Conservation (phyloP, 2,888 invertebrate species). For the Leucania comma region DNA sequence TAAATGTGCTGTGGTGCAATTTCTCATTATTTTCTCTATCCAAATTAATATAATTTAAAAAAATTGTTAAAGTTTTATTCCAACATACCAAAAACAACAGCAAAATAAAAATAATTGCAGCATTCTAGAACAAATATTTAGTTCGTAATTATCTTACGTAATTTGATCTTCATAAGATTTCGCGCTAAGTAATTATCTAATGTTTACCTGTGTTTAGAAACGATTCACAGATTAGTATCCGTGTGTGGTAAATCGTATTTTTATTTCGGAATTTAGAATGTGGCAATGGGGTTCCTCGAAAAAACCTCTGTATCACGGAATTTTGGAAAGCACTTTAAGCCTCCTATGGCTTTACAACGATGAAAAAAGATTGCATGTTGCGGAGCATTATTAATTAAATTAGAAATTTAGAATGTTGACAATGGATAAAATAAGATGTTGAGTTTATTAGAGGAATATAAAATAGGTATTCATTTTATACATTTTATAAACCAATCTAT, state of each 20-base stretch:
- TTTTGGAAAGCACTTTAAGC: too few species aligned
- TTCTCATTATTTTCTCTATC: not conserved
- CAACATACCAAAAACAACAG: slow-evolving; percentile 11
- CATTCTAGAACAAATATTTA: slow-evolving; percentile 44
- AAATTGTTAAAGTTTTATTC: slow-evolving; percentile 7
- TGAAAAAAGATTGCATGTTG: too few species aligned
- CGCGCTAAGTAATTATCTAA: slow-evolving; percentile 20
- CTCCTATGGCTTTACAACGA: too few species aligned
- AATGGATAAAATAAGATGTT: too few species aligned
- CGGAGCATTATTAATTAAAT: too few species aligned
- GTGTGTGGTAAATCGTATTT: not conserved
- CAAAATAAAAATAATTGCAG: slow-evolving; percentile 22
- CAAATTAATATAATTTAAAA: slow-evolving; percentile 2
- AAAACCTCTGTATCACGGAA: too few species aligned
- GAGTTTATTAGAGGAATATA: too few species aligned
- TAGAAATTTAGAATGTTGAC: too few species aligned
- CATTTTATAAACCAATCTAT: too few species aligned
- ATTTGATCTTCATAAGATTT: slow-evolving; percentile 34
- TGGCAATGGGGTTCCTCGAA: too few species aligned
- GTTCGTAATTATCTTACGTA: slow-evolving; percentile 39
- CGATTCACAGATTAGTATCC: not conserved
- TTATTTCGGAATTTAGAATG: slow-evolving; percentile 1
- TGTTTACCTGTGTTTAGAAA: slow-evolving; percentile 8
- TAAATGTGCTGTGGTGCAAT: not conserved
- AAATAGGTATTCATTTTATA: too few species aligned